Percentiles rank a stretch among this genome's conserved stretches.
Conservation (phyloP, 2,113 vertebrate genomes). For the Alethe castanea region DNA sequence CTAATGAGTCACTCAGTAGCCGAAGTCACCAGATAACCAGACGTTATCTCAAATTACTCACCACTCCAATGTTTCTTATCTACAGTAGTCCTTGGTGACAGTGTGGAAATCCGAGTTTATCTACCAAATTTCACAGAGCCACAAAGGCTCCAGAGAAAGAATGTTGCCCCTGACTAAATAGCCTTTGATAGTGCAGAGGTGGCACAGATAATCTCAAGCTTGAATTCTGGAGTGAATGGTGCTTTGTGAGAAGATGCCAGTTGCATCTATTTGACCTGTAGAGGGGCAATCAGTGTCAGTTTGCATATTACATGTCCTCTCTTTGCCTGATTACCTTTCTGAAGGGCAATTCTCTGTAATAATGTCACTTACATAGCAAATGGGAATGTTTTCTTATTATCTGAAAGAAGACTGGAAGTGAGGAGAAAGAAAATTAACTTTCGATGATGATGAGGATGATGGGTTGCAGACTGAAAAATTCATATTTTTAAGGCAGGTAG, state of each 20-base stretch:
- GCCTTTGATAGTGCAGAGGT: neutral
- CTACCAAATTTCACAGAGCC: neutral
- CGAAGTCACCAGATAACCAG: neutral
- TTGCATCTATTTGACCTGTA: neutral
- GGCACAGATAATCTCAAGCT: neutral
- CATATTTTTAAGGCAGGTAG: neutral
- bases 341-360: neutral
- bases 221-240: neutral
- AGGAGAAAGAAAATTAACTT: neutral
- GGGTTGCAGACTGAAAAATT: neutral
- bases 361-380: neutral
- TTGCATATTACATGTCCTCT: neutral
- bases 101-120: neutral
- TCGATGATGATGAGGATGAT: neutral
- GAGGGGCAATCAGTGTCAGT: neutral
- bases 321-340: neutral
- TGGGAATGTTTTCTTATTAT: neutral
- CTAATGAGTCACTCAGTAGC: neutral
- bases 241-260: neutral
- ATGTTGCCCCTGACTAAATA: neutral
- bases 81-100: neutral
- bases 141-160: neutral
- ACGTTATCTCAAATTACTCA: neutral
- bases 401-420: neutral
- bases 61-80: neutral